Conservation (phyloP, 2,113 vertebrate species). For the Egretta garzetta region DNA sequence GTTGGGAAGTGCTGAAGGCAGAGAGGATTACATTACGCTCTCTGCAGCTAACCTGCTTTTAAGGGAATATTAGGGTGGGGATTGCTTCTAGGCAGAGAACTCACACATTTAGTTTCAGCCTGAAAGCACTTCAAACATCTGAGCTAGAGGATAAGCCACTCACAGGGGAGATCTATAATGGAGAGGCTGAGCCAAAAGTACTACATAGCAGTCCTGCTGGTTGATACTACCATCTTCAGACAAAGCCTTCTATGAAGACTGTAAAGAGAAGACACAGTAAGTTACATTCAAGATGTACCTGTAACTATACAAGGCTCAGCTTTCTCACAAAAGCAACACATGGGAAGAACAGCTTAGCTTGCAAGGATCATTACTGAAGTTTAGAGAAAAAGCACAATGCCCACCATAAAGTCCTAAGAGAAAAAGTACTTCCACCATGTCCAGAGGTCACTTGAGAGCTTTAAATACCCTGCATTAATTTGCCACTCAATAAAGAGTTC, state of each 20-base stretch:
- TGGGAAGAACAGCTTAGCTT: not conserved
- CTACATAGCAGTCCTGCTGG: not conserved
- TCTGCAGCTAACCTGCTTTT: slow-evolving; percentile 55
- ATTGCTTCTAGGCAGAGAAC: slow-evolving; percentile 31
- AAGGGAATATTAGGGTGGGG: slow-evolving; percentile 22
- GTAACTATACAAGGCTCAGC: not conserved
- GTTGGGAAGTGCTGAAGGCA: slow-evolving; percentile 9
- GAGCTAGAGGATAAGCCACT: slow-evolving; percentile 43
- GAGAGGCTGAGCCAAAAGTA: slow-evolving; percentile 1
- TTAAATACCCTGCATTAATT: slow-evolving; percentile 30
- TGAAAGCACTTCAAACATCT: slow-evolving; percentile 50
- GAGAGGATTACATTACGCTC: slow-evolving; percentile 35
- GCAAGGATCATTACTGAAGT: not conserved
- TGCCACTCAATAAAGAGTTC: slow-evolving; percentile 17
- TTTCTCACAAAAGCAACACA: slow-evolving; percentile 5
- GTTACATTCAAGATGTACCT: not conserved
- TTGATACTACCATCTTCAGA: not conserved
- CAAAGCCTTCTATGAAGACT: not conserved
- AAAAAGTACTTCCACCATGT: not conserved
- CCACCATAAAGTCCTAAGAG: not conserved
- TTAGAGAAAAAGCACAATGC: not conserved
- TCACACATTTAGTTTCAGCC: slow-evolving; percentile 21
- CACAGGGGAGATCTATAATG: slow-evolving; percentile 29
- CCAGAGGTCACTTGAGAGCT: slow-evolving; percentile 23
- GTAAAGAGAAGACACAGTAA: not conserved